phyloP scores from a whole-genome alignment of 2,113 vertebrate genomes.

The Lipophrys pholis region DNA sequence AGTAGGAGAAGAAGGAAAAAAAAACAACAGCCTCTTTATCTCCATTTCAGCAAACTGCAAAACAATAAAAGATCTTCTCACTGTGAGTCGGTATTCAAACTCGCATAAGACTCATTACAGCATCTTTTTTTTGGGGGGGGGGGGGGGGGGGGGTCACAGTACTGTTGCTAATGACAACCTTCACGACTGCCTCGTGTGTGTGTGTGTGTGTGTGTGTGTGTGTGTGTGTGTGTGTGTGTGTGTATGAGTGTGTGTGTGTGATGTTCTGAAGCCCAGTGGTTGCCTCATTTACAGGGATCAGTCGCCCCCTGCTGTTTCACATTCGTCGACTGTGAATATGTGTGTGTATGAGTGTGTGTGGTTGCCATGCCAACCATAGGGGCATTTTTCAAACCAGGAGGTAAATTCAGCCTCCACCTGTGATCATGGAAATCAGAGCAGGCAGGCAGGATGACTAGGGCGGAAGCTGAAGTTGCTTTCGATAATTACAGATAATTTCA shows the following conservation, averaged over 20 bases:
- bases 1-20: background rate
- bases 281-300: slow-evolving; percentile 63
- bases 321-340: slow-evolving; percentile 17
- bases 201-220: slow-evolving; percentile 8
- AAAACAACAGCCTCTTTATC: slow-evolving; percentile 19
- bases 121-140: slow-evolving; percentile 27
- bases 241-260: slow-evolving; percentile 13
- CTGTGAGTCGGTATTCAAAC: slow-evolving; percentile 8
- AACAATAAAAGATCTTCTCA: slow-evolving; percentile 28
- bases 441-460: background rate
- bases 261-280: slow-evolving; percentile 3
- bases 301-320: slow-evolving; percentile 80
- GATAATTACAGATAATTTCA: slow-evolving; percentile 2
- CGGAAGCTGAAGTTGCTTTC: too few relatives aligned
- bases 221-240: slow-evolving; percentile 23
- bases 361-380: slow-evolving; percentile 66
- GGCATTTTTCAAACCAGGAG: slow-evolving; percentile 46
- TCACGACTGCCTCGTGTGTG: slow-evolving; percentile 46
- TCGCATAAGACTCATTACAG: slow-evolving; percentile 57
- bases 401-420: slow-evolving; percentile 61
- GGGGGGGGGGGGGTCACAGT: slow-evolving; percentile 61
- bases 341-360: background rate
- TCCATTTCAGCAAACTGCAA: slow-evolving; percentile 28
- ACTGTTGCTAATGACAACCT: slow-evolving; percentile 79
- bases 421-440: slow-evolving; percentile 26